Base-by-base conservation (phyloP, 1,140 invertebrate genomes). In the Drosophila ironensis region DNA sequence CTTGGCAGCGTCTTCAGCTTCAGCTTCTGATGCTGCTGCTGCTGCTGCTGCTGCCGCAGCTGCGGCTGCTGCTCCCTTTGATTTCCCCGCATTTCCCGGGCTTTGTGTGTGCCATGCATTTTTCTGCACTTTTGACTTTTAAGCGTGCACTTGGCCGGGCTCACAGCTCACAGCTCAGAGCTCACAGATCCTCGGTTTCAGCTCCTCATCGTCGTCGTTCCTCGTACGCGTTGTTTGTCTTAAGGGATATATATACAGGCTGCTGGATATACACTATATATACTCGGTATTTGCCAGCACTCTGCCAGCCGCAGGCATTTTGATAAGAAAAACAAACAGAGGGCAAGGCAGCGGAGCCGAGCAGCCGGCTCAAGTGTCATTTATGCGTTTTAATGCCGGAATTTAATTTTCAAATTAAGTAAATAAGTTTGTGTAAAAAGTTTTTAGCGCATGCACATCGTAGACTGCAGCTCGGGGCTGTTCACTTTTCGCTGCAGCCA, bases 331-430 rank as follows among this genome's bases (percentile, higher is more conserved):
- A 80, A 84, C 74, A 86, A 84, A 84, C 78, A 53, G 7, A 5
- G 2, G 9, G 1, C 11, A 9, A 30, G 3, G 20, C 3, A 22
- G 17, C 24, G 33, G n/a, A 27, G 12, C 14, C 30, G 53, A 12
- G 38, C 46, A 6, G 6, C 42, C 47, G 47, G 75, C 80, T 86
- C 82, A 86, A 86, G 80, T 86, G 80, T 86, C 80, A 80, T 86
- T 86, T 86, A 86, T 86, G 81, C 74, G 71, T 86, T 86, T 86
- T 86, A 86, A 86, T 86, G 74, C 72, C 69, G 67, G 81, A 86
- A 86, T 86, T 86, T 86, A 86, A 86, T 86, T 86, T 86, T 72
- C 67, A 86, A 86, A 86, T 86, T 80, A 86, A 86, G 71, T 75
- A 86, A 61, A 78, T 77, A 80, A 86, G 74, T 72, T 72, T 71